Conservation (phyloP, 2,888 invertebrate species). For the Athetis lepigone region DNA sequence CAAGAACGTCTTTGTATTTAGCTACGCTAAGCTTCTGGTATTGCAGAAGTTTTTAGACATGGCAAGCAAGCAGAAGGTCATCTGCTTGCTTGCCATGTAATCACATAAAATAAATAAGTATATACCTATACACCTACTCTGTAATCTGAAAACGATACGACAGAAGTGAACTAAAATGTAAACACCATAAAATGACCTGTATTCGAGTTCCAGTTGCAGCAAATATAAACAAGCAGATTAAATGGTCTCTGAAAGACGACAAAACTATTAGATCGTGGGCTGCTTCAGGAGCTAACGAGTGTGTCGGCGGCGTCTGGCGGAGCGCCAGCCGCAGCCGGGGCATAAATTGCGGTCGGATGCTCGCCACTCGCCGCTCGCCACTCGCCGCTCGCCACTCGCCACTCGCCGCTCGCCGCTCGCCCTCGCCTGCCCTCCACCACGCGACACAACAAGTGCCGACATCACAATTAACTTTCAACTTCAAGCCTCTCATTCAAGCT, state of each 20-base stretch:
- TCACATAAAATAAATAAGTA: not conserved
- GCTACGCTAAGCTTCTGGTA: no score
- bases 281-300: conserved; percentile 82
- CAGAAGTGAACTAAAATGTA: conserved; percentile 46
- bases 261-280: conserved; percentile 84
- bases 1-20: no score
- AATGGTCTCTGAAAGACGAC: conserved; percentile 78
- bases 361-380: conserved; percentile 59
- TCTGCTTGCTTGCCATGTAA: no score
- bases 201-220: conserved; percentile 63
- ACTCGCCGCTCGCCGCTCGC: conserved; percentile 35
- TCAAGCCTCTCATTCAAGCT: conserved; percentile 25
- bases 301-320: conserved; percentile 76
- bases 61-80: no score
- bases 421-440: conserved; percentile 52
- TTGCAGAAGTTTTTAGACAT: no score
- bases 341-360: conserved; percentile 79
- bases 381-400: conserved; percentile 55
- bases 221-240: conserved; percentile 82
- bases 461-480: conserved; percentile 54
- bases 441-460: conserved; percentile 73
- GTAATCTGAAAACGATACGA: conserved; percentile 18
- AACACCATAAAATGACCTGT: conserved; percentile 66
- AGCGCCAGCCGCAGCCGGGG: conserved; percentile 73
- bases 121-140: not conserved